Percentiles rank a stretch among this genome's conserved stretches.
These are phyloP conservation scores for Palythoa grandiflora DNA, from an alignment of 92 coral and sea anemone genomes.

Conservation along the genomic window DNA sequence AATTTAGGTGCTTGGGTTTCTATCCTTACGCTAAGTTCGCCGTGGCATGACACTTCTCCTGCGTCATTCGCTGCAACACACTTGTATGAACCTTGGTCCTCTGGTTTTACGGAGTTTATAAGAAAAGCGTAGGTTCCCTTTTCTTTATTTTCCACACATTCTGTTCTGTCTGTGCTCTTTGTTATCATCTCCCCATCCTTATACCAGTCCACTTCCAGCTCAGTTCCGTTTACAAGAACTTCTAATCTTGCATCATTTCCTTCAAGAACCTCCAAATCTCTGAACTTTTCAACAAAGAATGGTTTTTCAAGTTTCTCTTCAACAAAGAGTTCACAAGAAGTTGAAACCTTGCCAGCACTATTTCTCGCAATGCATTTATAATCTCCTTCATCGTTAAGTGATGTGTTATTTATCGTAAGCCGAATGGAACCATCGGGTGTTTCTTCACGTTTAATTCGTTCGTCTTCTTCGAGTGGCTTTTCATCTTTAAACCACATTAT, in stretches of 20 bases:
- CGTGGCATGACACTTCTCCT: slow-evolving; percentile 72
- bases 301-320: slow-evolving; percentile 68
- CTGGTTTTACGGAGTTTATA: slow-evolving; percentile 66
- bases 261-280: slow-evolving; percentile 69
- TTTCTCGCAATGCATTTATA: slow-evolving; percentile 86
- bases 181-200: slow-evolving; percentile 79
- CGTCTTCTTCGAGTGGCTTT: slow-evolving; percentile 71
- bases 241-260: slow-evolving; percentile 73
- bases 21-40: slow-evolving; percentile 60
- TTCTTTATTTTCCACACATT: slow-evolving; percentile 76
- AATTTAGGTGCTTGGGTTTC: slow-evolving; percentile 76
- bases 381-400: slow-evolving; percentile 80
- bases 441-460: slow-evolving; percentile 66
- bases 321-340: slow-evolving; percentile 77
- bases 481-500: slow-evolving; percentile 81
- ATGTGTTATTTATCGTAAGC: slow-evolving; percentile 70
- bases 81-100: slow-evolving; percentile 84
- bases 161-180: slow-evolving; percentile 65
- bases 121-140: slow-evolving; percentile 69
- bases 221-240: slow-evolving; percentile 85
- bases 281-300: slow-evolving; percentile 65
- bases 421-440: slow-evolving; percentile 70
- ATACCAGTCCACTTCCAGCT: slow-evolving; percentile 88
- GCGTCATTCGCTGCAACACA: slow-evolving; percentile 84
- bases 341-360: slow-evolving; percentile 72